Conservation (phyloP, 2,797 vertebrate species). For the Parotocinclus haroldoi region DNA sequence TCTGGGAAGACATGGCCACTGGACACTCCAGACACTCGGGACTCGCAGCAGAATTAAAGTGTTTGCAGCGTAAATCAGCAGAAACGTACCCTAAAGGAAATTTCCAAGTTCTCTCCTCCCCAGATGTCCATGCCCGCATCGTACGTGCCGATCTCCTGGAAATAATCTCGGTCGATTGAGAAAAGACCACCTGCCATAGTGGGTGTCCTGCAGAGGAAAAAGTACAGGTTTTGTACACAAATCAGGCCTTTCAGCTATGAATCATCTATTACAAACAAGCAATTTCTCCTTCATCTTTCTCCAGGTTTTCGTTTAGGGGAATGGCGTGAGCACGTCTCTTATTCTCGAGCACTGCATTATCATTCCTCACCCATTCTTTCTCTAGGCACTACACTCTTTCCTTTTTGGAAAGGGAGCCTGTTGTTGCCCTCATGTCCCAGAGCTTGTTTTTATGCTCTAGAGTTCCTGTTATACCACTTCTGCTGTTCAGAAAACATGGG, state of each 20-base stretch:
- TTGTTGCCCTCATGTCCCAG: conserved; percentile 20
- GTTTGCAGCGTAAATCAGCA: too few relatives aligned
- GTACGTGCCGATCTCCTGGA: conserved; percentile 97
- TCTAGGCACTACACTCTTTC: conserved; percentile 27
- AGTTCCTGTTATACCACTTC: background rate
- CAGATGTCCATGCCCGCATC: conserved; percentile 99
- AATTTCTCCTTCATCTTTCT: too few relatives aligned
- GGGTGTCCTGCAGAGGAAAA: conserved; percentile 80
- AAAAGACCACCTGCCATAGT: conserved; percentile 99
- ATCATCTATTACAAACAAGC: too few relatives aligned
- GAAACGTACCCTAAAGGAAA: conserved; percentile 92
- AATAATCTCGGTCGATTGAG: conserved; percentile 98
- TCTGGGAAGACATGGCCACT: too few relatives aligned
- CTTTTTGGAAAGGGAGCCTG: conserved; percentile 46
- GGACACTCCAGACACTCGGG: too few relatives aligned
- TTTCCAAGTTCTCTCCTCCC: conserved; percentile 98
- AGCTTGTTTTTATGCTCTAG: conserved; percentile 24
- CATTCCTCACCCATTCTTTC: conserved; percentile 17
- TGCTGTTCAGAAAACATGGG: conserved; percentile 7
- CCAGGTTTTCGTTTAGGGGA: too few relatives aligned
- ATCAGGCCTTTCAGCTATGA: conserved; percentile 5
- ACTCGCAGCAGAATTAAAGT: too few relatives aligned
- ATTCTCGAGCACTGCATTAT: conserved; percentile 25
- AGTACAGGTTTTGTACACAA: background rate
- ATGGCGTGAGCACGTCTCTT: too few relatives aligned